Percentiles rank a stretch among this genome's conserved stretches.
Conservation (phyloP, 1,140 invertebrate species). For the Zaprionus africanus region DNA sequence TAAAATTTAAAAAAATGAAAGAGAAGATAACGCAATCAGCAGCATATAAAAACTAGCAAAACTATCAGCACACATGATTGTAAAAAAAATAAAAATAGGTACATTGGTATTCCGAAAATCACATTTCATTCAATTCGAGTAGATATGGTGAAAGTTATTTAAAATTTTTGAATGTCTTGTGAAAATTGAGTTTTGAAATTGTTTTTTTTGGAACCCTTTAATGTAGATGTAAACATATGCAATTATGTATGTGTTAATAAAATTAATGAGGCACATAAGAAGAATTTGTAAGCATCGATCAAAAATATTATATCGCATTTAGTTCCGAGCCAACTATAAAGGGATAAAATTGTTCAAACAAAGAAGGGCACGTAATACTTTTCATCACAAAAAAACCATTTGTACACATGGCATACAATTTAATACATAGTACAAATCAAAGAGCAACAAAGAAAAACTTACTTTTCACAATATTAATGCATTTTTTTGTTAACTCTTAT, state of each 20-base stretch:
- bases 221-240: background rate
- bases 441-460: conserved; percentile 50
- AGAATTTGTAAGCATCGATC: conserved; percentile 57
- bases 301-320: conserved; percentile 24
- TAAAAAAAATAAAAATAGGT: conserved; percentile 30
- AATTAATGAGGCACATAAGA: conserved; percentile 77
- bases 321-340: conserved; percentile 23
- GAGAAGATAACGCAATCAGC: conserved; percentile 55
- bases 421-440: conserved; percentile 55
- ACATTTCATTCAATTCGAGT: conserved; percentile 21
- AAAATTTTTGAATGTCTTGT: conserved; percentile 14
- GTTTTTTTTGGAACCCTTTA: conserved; percentile 22
- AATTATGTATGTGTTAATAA: conserved; percentile 14
- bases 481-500: background rate
- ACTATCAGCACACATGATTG: conserved; percentile 37
- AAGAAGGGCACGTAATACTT: conserved; percentile 68
- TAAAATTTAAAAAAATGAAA: conserved; percentile 62
- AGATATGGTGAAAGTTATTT: conserved; percentile 18
- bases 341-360: conserved; percentile 14
- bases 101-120: conserved; percentile 5
- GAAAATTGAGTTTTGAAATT: conserved; percentile 21
- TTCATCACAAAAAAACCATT: conserved; percentile 54
- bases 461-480: conserved; percentile 42
- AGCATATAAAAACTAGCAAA: conserved; percentile 35
- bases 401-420: conserved; percentile 15